Evolutionary conservation across 2,113 vertebrate genomes (phyloP), one percentile per base, ranked within the genome.

Genomic region (Scatophagus argus): DNA sequence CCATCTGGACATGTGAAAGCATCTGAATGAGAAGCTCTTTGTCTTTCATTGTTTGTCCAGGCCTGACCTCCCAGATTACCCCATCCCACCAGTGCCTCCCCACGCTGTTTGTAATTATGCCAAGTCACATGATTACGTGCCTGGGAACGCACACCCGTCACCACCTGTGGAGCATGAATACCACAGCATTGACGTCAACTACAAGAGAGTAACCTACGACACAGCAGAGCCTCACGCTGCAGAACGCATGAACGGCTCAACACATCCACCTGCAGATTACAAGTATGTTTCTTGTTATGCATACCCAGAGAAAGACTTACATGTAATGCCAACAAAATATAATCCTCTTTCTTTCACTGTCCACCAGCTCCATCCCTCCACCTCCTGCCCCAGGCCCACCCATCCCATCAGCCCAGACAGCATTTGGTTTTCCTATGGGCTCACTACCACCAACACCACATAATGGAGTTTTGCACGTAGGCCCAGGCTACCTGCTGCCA

Each of bases 401-500:
- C 83, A 97, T 98, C 83, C 96, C 96, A 66, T 98, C 97, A 36
- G 95, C 96, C 80, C 96, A 97, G 89, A 98, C 97, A 21, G 96
- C 96, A 21, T 98, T 98, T 79, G 96, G 95, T 70, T 97, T 95
- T 62, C 96, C 96, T 39, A 91, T 95, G 51, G 95, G 95, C 84
- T 87, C 95, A 36, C 94, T 95, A 5, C 67, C 95, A 38, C 89
- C 85, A 34, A 13, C 93, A 21, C 80, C 94, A 31, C 93, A 95
- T 87, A 93, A 96, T 0, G 93, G 93, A 47, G 73, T 92, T 65
- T 9, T 81, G 49, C 84, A 84, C 5, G n/a, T 72, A 0, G 88
- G 93, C 59, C 88, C 93, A n/a, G 77, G 94, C 0, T 96, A 94
- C 6, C 12, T 89, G 1, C 84, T 94, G 25, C 92, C 95, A 64